Percentiles rank a stretch among this genome's conserved stretches.
These are phyloP conservation scores for Anastrepha obliqua DNA, from an alignment of 1,140 invertebrate genomes.

Conservation along the genomic window DNA sequence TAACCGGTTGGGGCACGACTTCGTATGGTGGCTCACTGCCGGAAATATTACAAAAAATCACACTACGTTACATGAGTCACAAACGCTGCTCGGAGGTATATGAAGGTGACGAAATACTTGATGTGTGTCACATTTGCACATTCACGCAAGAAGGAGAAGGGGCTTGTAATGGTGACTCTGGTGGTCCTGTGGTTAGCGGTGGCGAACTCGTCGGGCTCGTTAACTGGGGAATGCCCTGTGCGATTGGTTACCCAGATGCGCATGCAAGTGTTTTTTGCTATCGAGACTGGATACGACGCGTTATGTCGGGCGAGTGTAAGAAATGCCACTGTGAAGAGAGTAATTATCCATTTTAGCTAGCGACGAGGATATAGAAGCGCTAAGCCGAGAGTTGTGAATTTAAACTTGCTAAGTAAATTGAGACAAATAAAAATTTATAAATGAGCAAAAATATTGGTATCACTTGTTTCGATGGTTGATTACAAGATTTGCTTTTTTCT, in stretches of 20 bases:
- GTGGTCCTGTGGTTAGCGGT: conserved; percentile 75
- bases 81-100: conserved; percentile 53
- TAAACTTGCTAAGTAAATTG: too few relatives aligned
- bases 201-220: conserved; percentile 75
- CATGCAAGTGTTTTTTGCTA: conserved; percentile 71
- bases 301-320: conserved; percentile 57
- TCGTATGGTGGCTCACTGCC: conserved; percentile 54
- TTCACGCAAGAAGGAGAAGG: conserved; percentile 76
- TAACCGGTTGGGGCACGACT: conserved; percentile 71
- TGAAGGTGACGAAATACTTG: conserved; percentile 55
- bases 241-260: conserved; percentile 74
- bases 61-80: conserved; percentile 58
- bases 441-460: not conserved
- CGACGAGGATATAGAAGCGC: too few relatives aligned
- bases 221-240: conserved; percentile 77
- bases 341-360: conserved; percentile 60
- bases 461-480: not conserved
- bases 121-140: conserved; percentile 77
- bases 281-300: conserved; percentile 61
- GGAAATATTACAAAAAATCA: conserved; percentile 61
- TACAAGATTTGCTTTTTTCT: not conserved
- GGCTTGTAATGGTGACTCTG: conserved; percentile 77
- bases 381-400: too few relatives aligned
- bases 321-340: conserved; percentile 67
- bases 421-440: not conserved